A percentile compares a stretch with the other conserved stretches of the same genome.
These are phyloP conservation scores for Gorsachius goisagi DNA, from an alignment of 2,113 vertebrate genomes.

Conservation along the genomic window DNA sequence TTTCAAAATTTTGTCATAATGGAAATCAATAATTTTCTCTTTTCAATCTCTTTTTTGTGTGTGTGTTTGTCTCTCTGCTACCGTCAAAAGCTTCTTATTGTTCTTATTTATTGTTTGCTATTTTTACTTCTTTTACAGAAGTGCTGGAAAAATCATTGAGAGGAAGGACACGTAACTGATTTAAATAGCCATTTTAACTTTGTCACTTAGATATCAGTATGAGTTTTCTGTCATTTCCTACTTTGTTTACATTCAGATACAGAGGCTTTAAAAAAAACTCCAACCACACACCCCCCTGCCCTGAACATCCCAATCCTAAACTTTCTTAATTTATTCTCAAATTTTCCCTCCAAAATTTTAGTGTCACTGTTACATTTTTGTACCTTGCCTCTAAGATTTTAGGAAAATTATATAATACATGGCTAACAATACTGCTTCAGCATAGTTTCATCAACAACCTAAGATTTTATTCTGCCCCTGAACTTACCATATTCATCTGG, in stretches of 20 bases:
- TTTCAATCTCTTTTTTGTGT: not conserved
- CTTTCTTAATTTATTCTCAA: not conserved
- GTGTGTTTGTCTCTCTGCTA: not conserved
- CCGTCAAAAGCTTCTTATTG: not conserved
- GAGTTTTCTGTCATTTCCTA: not conserved
- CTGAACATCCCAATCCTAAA: not conserved
- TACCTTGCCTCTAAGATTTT: not conserved
- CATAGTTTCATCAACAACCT: not conserved
- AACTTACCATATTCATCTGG: constrained; percentile 69
- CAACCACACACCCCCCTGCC: too few species aligned
- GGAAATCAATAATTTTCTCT: not conserved
- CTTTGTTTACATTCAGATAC: not conserved
- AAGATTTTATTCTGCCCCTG: not conserved
- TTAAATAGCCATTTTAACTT: not conserved
- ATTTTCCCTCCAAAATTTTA: not conserved
- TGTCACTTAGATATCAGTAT: not conserved
- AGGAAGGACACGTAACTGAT: not conserved
- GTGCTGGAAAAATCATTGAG: not conserved
- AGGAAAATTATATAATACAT: not conserved
- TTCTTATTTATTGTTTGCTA: not conserved
- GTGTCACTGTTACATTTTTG: not conserved
- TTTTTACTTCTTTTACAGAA: not conserved
- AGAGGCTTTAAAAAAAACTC: not conserved
- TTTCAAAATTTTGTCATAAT: not conserved
- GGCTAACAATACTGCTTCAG: not conserved